Conservation (phyloP, 2,797 vertebrate genomes). For the Bryconaethiops microstoma region DNA sequence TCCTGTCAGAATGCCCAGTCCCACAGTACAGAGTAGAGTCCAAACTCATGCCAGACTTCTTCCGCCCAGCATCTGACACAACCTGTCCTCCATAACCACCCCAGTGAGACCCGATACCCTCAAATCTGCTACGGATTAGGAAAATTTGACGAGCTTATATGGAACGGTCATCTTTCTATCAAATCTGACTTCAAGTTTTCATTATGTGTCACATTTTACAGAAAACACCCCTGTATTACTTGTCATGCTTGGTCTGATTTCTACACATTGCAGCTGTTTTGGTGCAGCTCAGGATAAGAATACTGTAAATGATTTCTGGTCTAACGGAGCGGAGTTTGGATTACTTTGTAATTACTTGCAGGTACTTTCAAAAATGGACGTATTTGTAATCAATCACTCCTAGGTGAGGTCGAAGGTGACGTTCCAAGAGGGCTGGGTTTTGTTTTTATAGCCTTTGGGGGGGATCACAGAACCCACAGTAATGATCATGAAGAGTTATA, state of each 20-base stretch:
- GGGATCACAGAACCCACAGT: not conserved
- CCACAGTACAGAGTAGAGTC: not conserved
- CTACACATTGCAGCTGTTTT: not conserved
- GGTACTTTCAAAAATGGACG: conserved; percentile 5
- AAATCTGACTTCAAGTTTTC: not conserved
- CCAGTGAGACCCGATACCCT: conserved; percentile 3
- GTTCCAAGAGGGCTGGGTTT: conserved; percentile 1
- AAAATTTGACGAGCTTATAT: not conserved
- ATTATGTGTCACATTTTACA: not conserved
- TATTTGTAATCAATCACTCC: conserved; percentile 15
- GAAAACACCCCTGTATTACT: not conserved
- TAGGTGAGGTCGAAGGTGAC: conserved; percentile 29
- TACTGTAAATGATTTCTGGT: not conserved
- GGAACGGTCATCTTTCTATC: conserved; percentile 7
- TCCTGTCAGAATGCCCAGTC: not conserved
- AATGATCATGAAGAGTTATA: not conserved
- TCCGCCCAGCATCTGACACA: conserved; percentile 22
- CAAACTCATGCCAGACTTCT: conserved; percentile 37
- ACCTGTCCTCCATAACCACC: conserved; percentile 30
- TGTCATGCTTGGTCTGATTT: not conserved
- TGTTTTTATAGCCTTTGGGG: conserved; percentile 6
- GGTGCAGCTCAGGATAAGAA: not conserved
- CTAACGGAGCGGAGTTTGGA: not conserved
- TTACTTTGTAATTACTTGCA: conserved; percentile 9
- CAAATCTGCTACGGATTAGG: conserved; percentile 27